A percentile compares a stretch with the other conserved stretches of the same genome.
Evolutionary conservation across 2,888 invertebrate species (phyloP).

Genomic region (Scaptomyza tumidula): DNA sequence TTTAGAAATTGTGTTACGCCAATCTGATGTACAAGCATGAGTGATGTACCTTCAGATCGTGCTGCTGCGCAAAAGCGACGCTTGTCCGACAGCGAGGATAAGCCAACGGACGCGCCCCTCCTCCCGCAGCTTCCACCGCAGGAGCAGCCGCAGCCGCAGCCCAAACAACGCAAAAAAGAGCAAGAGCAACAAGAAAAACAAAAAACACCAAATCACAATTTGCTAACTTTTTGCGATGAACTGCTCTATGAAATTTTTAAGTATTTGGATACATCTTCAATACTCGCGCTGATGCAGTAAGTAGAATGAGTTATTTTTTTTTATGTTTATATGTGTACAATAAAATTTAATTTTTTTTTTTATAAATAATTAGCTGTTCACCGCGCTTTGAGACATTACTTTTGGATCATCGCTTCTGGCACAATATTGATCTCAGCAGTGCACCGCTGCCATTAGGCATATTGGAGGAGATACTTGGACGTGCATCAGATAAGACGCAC

Average conservation of each 20-base stretch:
- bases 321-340: not conserved
- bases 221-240: slow-evolving; percentile 82
- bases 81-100: slow-evolving; percentile 53
- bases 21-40: slow-evolving; percentile 46
- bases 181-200: slow-evolving; percentile 11
- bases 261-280: slow-evolving; percentile 80
- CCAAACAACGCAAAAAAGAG: slow-evolving; percentile 67
- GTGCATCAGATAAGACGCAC: slow-evolving; percentile 78
- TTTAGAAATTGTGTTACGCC: slow-evolving; percentile 18
- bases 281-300: slow-evolving; percentile 82
- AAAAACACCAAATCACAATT: slow-evolving; percentile 29
- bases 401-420: slow-evolving; percentile 83
- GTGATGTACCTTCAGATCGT: slow-evolving; percentile 54
- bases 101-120: slow-evolving; percentile 31
- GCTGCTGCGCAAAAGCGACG: slow-evolving; percentile 70
- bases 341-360: slow-evolving; percentile 6
- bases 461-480: slow-evolving; percentile 76
- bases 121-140: slow-evolving; percentile 15
- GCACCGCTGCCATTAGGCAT: slow-evolving; percentile 75
- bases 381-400: slow-evolving; percentile 79
- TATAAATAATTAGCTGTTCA: slow-evolving; percentile 74
- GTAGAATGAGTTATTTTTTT: slow-evolving; percentile 8
- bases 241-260: slow-evolving; percentile 83
- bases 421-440: slow-evolving; percentile 79
- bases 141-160: slow-evolving; percentile 52